These are phyloP conservation scores for Chitala chitala DNA, from an alignment of 2,113 vertebrate species.

Conservation along the genomic window DNA sequence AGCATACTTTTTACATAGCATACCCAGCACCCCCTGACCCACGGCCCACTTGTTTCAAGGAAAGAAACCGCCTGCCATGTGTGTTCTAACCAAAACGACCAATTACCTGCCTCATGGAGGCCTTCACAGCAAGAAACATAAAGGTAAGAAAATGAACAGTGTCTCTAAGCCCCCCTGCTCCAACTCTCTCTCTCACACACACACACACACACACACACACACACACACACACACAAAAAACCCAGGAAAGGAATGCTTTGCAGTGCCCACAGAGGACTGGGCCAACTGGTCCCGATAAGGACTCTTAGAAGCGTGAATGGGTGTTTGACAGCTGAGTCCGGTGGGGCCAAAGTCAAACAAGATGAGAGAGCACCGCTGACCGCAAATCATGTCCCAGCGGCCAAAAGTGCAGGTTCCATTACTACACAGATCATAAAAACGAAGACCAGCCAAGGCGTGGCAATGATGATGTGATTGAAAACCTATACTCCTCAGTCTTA, in stretches of 20 bases:
- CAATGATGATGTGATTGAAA: neutral
- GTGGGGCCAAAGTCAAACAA: neutral
- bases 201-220: too few relatives aligned
- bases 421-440: neutral
- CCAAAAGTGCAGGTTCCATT: neutral
- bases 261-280: neutral
- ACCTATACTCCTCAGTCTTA: neutral
- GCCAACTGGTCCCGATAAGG: conserved; percentile 2
- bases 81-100: neutral
- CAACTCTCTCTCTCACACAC: too few relatives aligned
- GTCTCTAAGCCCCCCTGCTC: too few relatives aligned
- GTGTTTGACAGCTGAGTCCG: conserved; percentile 8
- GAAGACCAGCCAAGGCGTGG: too few relatives aligned
- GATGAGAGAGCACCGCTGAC: neutral
- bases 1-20: neutral
- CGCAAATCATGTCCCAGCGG: neutral
- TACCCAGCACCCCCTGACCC: neutral
- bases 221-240: too few relatives aligned
- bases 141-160: neutral
- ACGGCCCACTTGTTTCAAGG: conserved; percentile 1
- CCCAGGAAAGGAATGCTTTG: neutral
- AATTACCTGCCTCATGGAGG: neutral
- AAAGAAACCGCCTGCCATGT: neutral
- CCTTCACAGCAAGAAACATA: neutral
- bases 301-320: conserved; percentile 14